Evolutionary conservation across 2,888 invertebrate genomes (phyloP).

Genomic region (Drosophila meridionalis): DNA sequence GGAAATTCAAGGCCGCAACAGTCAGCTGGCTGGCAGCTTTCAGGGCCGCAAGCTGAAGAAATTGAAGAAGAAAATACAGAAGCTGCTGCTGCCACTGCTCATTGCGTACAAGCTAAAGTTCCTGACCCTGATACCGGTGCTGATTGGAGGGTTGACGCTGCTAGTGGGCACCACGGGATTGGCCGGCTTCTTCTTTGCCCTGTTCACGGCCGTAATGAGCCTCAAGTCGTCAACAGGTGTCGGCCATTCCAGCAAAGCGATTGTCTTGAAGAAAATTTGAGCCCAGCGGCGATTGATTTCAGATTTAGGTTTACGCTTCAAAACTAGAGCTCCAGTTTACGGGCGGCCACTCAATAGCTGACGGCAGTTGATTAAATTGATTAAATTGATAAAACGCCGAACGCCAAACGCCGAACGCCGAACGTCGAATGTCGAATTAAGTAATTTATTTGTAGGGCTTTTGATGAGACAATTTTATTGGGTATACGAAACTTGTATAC

Average conservation of each 20-base stretch:
- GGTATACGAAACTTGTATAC: conserved; percentile 10
- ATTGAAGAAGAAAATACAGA: conserved; percentile 88
- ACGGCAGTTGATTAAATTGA: conserved; percentile 31
- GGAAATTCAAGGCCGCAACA: conserved; percentile 72
- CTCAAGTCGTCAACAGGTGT: conserved; percentile 85
- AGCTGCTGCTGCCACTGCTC: conserved; percentile 90
- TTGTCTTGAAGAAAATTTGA: conserved; percentile 74
- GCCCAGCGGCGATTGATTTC: conserved; percentile 21
- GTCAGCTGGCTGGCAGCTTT: conserved; percentile 28
- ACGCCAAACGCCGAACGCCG: conserved; percentile 8
- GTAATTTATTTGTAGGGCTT: conserved; percentile 19
- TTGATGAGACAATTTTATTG: background rate
- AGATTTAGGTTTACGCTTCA: conserved; percentile 20
- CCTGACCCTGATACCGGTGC: conserved; percentile 90
- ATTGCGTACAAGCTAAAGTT: conserved; percentile 94
- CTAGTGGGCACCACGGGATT: conserved; percentile 92
- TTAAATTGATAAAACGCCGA: conserved; percentile 16
- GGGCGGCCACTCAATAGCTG: conserved; percentile 4
- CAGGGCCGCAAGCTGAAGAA: conserved; percentile 85
- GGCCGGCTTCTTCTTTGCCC: conserved; percentile 94
- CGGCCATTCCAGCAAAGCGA: conserved; percentile 68
- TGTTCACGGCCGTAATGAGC: conserved; percentile 93
- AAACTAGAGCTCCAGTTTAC: conserved; percentile 1
- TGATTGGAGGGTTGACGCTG: conserved; percentile 90
- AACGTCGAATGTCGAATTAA: conserved; percentile 23